These are phyloP conservation scores for Trinorchestia longiramus DNA, from an alignment of 1,140 invertebrate genomes.

Conservation along the genomic window DNA sequence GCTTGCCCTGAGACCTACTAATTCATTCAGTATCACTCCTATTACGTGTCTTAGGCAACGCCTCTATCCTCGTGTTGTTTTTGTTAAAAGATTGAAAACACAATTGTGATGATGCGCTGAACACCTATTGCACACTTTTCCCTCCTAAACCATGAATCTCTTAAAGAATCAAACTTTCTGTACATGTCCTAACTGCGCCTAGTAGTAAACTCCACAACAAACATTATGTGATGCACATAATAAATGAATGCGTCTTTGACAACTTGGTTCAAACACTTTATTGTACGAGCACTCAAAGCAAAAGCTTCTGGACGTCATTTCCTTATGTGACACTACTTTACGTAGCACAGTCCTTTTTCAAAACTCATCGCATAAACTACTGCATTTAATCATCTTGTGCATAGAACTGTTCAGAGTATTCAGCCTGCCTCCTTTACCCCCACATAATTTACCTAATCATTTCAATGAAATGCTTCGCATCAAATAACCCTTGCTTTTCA, in stretches of 20 bases:
- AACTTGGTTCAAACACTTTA: neutral
- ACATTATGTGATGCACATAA: too few species aligned
- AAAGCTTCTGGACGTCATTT: neutral
- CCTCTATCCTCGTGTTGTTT: neutral
- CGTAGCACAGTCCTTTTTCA: neutral
- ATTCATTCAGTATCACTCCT: neutral
- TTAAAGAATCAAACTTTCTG: neutral
- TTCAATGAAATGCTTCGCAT: neutral
- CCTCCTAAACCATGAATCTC: neutral
- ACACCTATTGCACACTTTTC: too few species aligned
- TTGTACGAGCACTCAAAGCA: neutral
- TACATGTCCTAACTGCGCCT: neutral
- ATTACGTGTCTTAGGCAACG: neutral
- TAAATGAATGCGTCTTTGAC: neutral
- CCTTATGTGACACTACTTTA: too few species aligned
- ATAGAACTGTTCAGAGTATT: neutral
- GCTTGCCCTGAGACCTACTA: neutral
- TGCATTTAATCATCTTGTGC: neutral
- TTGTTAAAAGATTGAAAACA: neutral
- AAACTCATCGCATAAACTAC: neutral
- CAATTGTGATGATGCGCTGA: neutral
- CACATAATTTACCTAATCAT: neutral
- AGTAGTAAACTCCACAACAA: neutral
- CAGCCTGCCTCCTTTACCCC: neutral
- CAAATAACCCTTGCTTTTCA: neutral